Percentiles rank a stretch among this genome's conserved stretches.
These are phyloP conservation scores for Dynastes tityus DNA, from an alignment of 2,888 invertebrate species.

Conservation along the genomic window DNA sequence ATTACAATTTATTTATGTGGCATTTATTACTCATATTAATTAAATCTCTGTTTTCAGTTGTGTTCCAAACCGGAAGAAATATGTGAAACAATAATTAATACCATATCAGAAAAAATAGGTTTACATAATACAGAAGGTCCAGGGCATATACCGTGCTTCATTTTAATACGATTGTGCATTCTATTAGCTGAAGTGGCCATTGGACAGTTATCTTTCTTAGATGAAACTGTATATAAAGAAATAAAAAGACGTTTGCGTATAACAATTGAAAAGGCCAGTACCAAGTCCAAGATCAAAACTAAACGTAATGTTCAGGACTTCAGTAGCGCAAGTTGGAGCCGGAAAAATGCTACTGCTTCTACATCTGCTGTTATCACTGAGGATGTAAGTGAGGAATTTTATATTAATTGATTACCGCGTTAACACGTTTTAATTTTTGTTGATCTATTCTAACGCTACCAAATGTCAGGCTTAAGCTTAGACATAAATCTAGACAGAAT, in stretches of 20 bases:
- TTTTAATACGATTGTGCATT: slow-evolving; percentile 50
- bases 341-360: slow-evolving; percentile 37
- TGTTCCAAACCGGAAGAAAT: slow-evolving; percentile 75
- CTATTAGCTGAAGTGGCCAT: slow-evolving; percentile 85
- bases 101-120: slow-evolving; percentile 13
- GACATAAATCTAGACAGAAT: no score
- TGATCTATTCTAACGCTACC: no score
- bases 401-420: no score
- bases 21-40: no score
- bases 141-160: slow-evolving; percentile 33
- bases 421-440: no score
- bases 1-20: no score
- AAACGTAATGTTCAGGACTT: slow-evolving; percentile 58
- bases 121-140: neutral
- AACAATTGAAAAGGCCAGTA: slow-evolving; percentile 64
- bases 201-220: slow-evolving; percentile 86
- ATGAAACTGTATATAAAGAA: slow-evolving; percentile 88
- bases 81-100: slow-evolving; percentile 64
- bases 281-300: slow-evolving; percentile 67
- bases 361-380: slow-evolving; percentile 30
- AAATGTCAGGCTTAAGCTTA: no score
- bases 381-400: slow-evolving; percentile 34
- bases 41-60: slow-evolving; percentile 67
- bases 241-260: slow-evolving; percentile 77
- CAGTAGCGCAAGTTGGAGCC: slow-evolving; percentile 48